Base-by-base conservation (phyloP, 2,888 invertebrate species). In the Synanthedon myopaeformis region DNA sequence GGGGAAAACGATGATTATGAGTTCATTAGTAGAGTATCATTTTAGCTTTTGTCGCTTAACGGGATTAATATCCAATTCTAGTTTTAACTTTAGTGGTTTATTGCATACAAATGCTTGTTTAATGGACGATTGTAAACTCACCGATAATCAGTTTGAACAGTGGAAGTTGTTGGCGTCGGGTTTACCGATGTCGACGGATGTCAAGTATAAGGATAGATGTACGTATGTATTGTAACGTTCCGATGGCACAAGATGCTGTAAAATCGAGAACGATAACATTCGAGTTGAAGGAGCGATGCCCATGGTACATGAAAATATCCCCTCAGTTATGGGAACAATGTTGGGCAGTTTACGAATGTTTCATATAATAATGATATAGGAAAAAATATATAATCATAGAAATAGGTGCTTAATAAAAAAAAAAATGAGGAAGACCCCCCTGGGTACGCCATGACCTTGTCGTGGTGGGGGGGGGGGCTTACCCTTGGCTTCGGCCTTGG, bases 81-180 rank as follows among this genome's bases (percentile, higher is more conserved):
- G 13, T 10, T 49, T 49, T 10, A 49, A 49, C 14, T 49, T 49
- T 49, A 13, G 49, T 13, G 12, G 13, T 4, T 10, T 49, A 13
- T 12, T 49, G 4, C 49, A 6, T 8, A 42, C n/a, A 4, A 42
- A 42, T 6, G 42, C 42, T 5, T 42, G 42, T 13, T 13, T n/a
- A n/a, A 42, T 42, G 42, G 13, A 42, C 42, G 42, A 13, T 3
- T 42, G 4, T 6, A 42, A 42, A 3, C 6, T 42, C 3, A 55
- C 59, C 1, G 57, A 56, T 11, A 59, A 59, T 35, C 56, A 58
- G 35, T 58, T 58, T 23, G 59, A 59, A 51, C 57, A 57, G 23
- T 59, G 58, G 56, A 59, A 57, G 51, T 50, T 56, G 35, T 48
- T 58, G 42, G 57, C 58, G 5, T 53, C 53, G 3, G 54, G 57